Conservation (phyloP, 2,797 vertebrate species). For the Mormyrops boulengeri region DNA sequence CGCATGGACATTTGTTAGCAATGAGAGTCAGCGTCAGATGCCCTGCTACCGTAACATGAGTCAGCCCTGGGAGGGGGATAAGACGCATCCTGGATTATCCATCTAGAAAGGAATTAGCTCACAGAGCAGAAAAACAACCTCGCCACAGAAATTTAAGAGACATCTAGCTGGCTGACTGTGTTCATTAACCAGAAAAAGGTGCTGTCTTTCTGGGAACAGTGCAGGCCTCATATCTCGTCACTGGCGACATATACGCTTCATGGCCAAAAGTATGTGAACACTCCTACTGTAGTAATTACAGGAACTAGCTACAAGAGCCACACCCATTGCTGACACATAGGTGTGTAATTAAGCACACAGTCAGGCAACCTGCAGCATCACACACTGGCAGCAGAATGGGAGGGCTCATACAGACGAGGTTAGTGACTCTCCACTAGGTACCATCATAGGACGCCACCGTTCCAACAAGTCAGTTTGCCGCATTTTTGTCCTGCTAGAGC, state of each 20-base stretch:
- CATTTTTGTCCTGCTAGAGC: not conserved
- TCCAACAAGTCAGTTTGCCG: not conserved
- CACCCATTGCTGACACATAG: not conserved
- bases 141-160: not conserved
- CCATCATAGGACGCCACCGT: not conserved
- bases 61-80: not conserved
- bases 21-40: not conserved
- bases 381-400: not conserved
- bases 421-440: not conserved
- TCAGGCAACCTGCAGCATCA: not conserved
- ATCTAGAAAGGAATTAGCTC: conserved; percentile 2
- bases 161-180: not conserved
- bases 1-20: no score
- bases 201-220: not conserved
- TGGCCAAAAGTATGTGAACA: not conserved
- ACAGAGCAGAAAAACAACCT: not conserved
- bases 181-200: not conserved
- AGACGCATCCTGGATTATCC: not conserved
- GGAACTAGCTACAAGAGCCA: not conserved
- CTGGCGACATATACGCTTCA: not conserved
- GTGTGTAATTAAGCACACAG: not conserved
- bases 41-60: not conserved
- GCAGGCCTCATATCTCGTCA: not conserved
- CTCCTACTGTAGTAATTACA: not conserved
- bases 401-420: not conserved